Conservation (phyloP, 2,797 vertebrate genomes). For the Siniperca scherzeri region DNA sequence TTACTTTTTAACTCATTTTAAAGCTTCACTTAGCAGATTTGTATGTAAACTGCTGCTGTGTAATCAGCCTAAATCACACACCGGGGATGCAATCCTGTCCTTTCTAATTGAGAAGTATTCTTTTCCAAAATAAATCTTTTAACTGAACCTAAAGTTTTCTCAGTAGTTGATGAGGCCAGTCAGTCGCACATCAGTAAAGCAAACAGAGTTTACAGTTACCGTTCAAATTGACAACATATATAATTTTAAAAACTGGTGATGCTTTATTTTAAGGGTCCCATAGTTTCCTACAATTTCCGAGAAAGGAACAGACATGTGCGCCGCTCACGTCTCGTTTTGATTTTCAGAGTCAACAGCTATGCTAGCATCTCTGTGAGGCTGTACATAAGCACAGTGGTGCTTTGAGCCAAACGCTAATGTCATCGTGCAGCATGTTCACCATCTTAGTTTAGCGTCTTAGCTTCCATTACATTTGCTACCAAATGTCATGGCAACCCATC, state of each 20-base stretch:
- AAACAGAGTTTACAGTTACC: neutral
- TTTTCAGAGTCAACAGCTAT: no score
- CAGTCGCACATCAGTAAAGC: no score
- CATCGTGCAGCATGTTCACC: no score
- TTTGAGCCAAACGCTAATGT: no score
- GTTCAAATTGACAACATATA: neutral
- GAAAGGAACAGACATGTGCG: neutral
- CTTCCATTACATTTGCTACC: no score
- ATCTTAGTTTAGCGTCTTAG: no score
- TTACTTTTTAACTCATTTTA: slow-evolving; percentile 29
- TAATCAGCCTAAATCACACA: slow-evolving; percentile 11
- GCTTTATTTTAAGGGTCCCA: no score
- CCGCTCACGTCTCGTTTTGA: no score
- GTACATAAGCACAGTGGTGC: no score
- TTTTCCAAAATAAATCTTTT: neutral
- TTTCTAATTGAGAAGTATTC: neutral
- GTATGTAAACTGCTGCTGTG: neutral
- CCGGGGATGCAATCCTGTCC: neutral
- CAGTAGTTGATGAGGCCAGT: neutral
- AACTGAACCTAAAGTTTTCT: neutral
- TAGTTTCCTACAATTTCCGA: neutral
- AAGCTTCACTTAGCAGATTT: slow-evolving; percentile 20
- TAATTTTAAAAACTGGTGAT: no score
- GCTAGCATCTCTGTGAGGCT: no score
- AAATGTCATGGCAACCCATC: no score